A percentile compares a stretch with the other conserved stretches of the same genome.
phyloP scores from a whole-genome alignment of 2,888 invertebrate species.

The Schrankia costaestrigalis region DNA sequence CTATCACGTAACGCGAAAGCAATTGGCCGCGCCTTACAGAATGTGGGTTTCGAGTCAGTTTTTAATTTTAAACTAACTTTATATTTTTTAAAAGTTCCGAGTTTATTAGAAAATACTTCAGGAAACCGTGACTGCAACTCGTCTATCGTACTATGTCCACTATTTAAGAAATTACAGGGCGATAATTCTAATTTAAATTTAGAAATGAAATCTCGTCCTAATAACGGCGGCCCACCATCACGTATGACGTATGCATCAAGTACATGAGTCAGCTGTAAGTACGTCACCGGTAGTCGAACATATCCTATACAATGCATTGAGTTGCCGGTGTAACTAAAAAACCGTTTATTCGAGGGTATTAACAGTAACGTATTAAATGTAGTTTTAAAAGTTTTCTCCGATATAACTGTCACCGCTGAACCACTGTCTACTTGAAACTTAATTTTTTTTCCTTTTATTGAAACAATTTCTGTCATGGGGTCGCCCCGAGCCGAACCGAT shows the following conservation, averaged over 20 bases:
- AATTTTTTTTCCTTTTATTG: neutral
- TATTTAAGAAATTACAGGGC: neutral
- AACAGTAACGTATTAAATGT: no score
- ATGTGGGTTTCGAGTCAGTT: neutral
- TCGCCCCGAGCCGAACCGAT: conserved; percentile 14
- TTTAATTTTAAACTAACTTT: conserved; percentile 1
- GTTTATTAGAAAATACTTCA: neutral
- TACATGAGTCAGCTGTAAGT: neutral
- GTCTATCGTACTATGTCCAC: neutral
- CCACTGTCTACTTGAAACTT: conserved; percentile 3
- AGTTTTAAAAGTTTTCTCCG: conserved; percentile 1
- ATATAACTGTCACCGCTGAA: conserved; percentile 1
- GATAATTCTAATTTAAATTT: conserved; percentile 2
- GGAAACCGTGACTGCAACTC: neutral
- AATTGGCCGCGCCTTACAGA: conserved; percentile 8
- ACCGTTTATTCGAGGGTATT: neutral
- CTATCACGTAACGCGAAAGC: conserved; percentile 5
- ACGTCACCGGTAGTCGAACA: neutral
- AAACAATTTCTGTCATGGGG: conserved; percentile 17
- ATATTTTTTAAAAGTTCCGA: conserved; percentile 1
- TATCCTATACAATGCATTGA: neutral
- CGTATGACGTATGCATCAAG: conserved; percentile 5
- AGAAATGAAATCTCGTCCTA: conserved; percentile 8
- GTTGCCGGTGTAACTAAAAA: neutral
- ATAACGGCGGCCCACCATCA: conserved; percentile 8